These are phyloP conservation scores for Heterotilapia buettikoferi DNA, from an alignment of 2,113 vertebrate genomes.

Conservation along the genomic window DNA sequence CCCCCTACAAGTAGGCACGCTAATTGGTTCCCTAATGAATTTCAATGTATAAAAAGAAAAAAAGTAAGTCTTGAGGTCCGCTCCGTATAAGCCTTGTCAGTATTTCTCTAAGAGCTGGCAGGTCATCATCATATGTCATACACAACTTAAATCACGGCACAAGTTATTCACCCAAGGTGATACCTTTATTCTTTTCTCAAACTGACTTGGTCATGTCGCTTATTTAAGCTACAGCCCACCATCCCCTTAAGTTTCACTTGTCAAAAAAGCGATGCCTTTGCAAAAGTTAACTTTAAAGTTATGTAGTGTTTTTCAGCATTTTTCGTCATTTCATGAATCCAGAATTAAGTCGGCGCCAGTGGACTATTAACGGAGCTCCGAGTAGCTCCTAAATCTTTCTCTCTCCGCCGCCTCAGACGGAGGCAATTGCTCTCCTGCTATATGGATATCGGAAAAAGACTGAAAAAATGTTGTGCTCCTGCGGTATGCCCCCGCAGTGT, in stretches of 20 bases:
- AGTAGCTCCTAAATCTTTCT: not conserved
- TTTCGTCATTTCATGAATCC: not conserved
- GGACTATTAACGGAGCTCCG: not conserved
- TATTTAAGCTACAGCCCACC: not conserved
- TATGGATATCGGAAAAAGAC: not conserved
- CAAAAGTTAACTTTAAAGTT: constrained; percentile 1
- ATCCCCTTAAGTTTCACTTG: not conserved
- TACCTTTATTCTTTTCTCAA: not conserved
- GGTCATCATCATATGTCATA: not conserved
- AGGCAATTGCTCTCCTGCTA: not conserved
- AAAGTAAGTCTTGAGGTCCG: not conserved
- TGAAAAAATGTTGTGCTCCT: not conserved
- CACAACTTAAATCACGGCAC: constrained; percentile 26
- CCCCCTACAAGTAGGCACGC: not conserved
- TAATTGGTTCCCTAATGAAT: constrained; percentile 24
- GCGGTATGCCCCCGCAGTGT: not conserved
- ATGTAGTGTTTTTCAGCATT: not conserved
- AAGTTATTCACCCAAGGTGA: not conserved
- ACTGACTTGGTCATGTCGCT: not conserved
- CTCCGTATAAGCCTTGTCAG: not conserved
- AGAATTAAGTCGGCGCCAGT: constrained; percentile 1
- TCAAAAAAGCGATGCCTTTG: not conserved
- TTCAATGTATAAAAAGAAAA: not conserved
- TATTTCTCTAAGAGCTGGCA: not conserved
- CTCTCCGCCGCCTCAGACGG: not conserved